phyloP scores from a whole-genome alignment of 2,797 vertebrate genomes.

The Artibeus lituratus region DNA sequence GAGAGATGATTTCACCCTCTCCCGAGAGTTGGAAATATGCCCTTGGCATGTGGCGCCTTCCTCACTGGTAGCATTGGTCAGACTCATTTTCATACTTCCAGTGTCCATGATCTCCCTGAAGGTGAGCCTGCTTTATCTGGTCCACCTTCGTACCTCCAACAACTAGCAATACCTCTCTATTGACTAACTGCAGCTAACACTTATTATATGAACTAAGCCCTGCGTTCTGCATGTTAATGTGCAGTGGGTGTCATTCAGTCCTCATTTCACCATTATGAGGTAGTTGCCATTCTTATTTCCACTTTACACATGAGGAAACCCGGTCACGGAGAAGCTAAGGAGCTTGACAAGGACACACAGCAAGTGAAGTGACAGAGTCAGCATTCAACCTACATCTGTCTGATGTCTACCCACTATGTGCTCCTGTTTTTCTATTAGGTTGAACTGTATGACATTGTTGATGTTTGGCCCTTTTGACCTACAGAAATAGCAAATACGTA shows the following conservation, averaged over 20 bases:
- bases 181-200: not conserved
- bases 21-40: not conserved
- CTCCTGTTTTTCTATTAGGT: not conserved
- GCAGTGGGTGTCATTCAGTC: not conserved
- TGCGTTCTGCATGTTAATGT: not conserved
- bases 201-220: not conserved
- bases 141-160: not conserved
- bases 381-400: not conserved
- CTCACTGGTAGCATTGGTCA: not conserved
- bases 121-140: not conserved
- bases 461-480: not conserved
- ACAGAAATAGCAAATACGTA: not conserved
- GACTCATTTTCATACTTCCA: not conserved
- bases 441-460: not conserved
- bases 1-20: not conserved
- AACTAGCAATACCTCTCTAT: not conserved
- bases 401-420: not conserved
- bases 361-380: not conserved
- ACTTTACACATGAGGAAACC: not conserved
- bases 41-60: too few relatives aligned
- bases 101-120: not conserved
- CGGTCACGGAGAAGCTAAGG: not conserved
- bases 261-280: not conserved
- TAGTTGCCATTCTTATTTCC: not conserved
- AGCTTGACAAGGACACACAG: not conserved